These are phyloP conservation scores for Frankliniella fusca DNA, from an alignment of 2,888 invertebrate species.

Conservation along the genomic window DNA sequence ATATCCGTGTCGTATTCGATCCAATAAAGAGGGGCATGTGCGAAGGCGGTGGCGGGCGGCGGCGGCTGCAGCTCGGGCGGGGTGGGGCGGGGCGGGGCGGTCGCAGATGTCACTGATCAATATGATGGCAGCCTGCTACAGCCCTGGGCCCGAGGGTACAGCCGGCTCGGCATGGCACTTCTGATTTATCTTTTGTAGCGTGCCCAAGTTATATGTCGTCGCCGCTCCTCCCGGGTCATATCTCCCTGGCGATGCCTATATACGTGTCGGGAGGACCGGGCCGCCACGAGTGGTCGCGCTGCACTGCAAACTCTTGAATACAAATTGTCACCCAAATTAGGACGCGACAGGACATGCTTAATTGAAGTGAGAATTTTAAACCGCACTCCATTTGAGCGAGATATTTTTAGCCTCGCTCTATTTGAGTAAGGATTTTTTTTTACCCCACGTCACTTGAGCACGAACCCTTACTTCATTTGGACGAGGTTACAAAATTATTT, in stretches of 20 bases:
- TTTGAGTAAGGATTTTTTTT: too few species aligned
- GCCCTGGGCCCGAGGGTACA: too few species aligned
- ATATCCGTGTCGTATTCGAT: conserved; percentile 24
- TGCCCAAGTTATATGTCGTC: background rate
- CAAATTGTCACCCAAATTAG: too few species aligned
- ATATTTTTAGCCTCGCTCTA: too few species aligned
- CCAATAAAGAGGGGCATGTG: conserved; percentile 7
- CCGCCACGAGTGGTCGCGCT: background rate
- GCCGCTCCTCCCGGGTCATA: background rate
- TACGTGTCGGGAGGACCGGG: background rate
- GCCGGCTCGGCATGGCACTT: too few species aligned
- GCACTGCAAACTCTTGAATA: too few species aligned
- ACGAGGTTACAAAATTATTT: too few species aligned
- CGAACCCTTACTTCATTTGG: too few species aligned
- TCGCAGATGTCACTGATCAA: conserved; percentile 14
- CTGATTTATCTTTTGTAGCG: conserved; percentile 9
- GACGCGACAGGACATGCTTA: too few species aligned
- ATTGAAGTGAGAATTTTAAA: too few species aligned
- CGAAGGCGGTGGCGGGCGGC: background rate
- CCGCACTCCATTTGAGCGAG: too few species aligned
- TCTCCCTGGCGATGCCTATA: background rate
- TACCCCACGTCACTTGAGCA: too few species aligned
- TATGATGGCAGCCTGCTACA: background rate
- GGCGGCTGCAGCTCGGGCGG: background rate
- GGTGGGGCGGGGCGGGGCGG: background rate